A percentile compares a stretch with the other conserved stretches of the same genome.
phyloP scores from a whole-genome alignment of 2,113 vertebrate species.

The Chiloscyllium plagiosum region DNA sequence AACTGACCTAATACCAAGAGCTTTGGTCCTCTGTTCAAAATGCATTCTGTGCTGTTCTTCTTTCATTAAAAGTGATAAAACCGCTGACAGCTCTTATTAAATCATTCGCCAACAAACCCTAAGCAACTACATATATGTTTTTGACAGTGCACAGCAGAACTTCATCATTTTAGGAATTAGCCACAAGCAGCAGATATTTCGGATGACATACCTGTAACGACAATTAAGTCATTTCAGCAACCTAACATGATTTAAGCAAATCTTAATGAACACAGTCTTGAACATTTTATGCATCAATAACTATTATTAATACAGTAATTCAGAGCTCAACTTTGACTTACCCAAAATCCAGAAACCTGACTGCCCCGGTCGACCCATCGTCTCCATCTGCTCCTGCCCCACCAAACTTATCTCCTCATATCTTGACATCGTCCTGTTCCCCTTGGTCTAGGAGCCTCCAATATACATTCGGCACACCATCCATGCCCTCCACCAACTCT shows the following conservation, averaged over 20 bases:
- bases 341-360: no score
- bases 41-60: not conserved
- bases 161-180: not conserved
- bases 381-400: no score
- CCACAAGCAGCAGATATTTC: not conserved
- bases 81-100: not conserved
- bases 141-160: not conserved
- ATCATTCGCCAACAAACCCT: not conserved
- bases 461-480: no score
- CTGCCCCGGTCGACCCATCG: no score
- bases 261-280: not conserved
- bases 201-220: not conserved
- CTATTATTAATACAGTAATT: not conserved
- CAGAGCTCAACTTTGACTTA: no score
- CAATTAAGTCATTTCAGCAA: not conserved
- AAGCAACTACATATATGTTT: not conserved
- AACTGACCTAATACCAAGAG: not conserved
- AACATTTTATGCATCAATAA: not conserved
- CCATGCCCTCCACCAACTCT: no score
- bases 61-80: not conserved
- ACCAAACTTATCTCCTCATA: no score
- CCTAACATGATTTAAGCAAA: not conserved
- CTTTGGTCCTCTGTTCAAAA: not conserved
- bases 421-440: no score
- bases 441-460: no score